Conservation (phyloP, 2,888 invertebrate genomes). For the Drosophila ezoana region DNA sequence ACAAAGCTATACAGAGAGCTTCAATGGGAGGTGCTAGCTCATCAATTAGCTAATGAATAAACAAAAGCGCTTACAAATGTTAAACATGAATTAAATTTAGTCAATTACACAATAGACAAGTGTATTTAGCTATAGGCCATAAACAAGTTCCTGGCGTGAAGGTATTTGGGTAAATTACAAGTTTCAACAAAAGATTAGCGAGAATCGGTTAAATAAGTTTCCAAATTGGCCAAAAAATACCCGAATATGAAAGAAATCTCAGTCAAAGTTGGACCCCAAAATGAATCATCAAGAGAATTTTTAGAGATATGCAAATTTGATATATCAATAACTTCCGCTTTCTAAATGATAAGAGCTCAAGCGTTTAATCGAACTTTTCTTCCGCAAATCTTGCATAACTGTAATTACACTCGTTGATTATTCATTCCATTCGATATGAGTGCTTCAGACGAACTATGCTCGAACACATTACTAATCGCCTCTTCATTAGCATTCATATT, state of each 20-base stretch:
- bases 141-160: not conserved
- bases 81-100: conserved; percentile 16
- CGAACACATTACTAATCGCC: conserved; percentile 32
- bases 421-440: conserved; percentile 32
- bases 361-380: conserved; percentile 42
- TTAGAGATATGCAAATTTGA: not conserved
- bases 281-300: not conserved
- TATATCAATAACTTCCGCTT: conserved; percentile 5
- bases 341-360: conserved; percentile 19
- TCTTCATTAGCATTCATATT: conserved; percentile 47
- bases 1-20: conserved; percentile 26
- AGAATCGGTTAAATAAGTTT: not conserved
- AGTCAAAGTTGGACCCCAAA: too few species aligned
- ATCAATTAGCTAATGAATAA: conserved; percentile 46
- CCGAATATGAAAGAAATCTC: not conserved
- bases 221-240: not conserved
- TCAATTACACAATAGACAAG: not conserved
- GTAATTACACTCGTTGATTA: conserved; percentile 22
- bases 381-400: conserved; percentile 46
- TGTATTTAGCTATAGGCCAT: not conserved
- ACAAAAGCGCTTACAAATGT: conserved; percentile 27
- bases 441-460: conserved; percentile 12
- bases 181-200: not conserved
- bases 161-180: conserved; percentile 9
- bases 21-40: conserved; percentile 41